Conservation (phyloP, 2,888 invertebrate species). For the Drosophila melanosoma region DNA sequence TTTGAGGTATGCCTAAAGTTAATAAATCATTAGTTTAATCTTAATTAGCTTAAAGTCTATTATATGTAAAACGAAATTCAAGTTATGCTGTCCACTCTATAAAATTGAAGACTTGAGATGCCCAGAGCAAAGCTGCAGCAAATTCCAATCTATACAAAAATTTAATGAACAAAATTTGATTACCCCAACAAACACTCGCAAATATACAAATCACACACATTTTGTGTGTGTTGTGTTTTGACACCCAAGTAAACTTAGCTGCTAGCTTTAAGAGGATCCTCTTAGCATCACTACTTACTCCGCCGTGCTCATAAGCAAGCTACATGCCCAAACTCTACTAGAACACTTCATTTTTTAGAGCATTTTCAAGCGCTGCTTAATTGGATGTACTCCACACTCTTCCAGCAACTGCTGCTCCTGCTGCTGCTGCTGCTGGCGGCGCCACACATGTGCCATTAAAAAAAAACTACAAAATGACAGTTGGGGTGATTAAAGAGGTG, state of each 20-base stretch:
- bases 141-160: background rate
- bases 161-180: background rate
- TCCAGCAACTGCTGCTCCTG: slow-evolving; percentile 8
- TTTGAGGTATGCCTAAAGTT: background rate
- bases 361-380: slow-evolving; percentile 73
- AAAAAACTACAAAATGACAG: slow-evolving; percentile 38
- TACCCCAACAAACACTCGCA: background rate
- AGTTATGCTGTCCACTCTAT: too few species aligned
- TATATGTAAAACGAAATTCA: background rate
- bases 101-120: background rate
- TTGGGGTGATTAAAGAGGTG: background rate
- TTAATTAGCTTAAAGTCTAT: background rate
- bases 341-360: slow-evolving; percentile 63
- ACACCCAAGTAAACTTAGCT: background rate
- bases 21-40: background rate
- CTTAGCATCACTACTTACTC: slow-evolving; percentile 27
- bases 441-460: slow-evolving; percentile 55
- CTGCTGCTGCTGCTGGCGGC: slow-evolving; percentile 26
- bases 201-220: background rate
- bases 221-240: slow-evolving; percentile 1
- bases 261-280: slow-evolving; percentile 35
- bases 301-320: background rate
- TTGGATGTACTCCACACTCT: slow-evolving; percentile 67
- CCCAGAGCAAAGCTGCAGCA: background rate
- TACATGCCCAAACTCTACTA: slow-evolving; percentile 14